A percentile compares a stretch with the other conserved stretches of the same genome.
Conservation (phyloP, 2,888 invertebrate species). For the Eupeodes luniger region DNA sequence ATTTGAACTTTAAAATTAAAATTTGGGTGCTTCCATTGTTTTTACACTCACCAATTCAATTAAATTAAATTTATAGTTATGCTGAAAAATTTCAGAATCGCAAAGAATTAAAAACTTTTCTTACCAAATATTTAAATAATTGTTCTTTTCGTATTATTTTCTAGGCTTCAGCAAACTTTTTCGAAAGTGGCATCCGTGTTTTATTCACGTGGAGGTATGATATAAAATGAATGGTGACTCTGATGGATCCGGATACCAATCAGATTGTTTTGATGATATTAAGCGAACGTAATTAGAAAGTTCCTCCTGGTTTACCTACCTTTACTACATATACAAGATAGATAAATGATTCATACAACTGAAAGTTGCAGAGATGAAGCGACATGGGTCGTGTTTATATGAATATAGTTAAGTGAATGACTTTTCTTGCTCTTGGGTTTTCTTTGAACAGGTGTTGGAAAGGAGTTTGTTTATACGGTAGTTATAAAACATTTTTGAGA, state of each 20-base stretch:
- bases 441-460: not conserved
- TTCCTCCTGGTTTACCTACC: slow-evolving; percentile 15
- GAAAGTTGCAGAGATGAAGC: slow-evolving; percentile 11
- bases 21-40: too few species aligned
- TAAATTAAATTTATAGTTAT: too few species aligned
- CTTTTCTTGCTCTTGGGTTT: not conserved
- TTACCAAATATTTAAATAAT: too few species aligned
- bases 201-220: not conserved
- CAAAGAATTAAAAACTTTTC: too few species aligned
- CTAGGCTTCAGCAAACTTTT: too few species aligned
- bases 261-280: slow-evolving; percentile 57
- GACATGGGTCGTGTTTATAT: not conserved
- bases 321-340: not conserved
- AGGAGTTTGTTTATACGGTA: not conserved
- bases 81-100: too few species aligned
- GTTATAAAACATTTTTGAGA: slow-evolving; percentile 10
- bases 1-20: too few species aligned
- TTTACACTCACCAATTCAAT: too few species aligned
- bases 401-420: not conserved
- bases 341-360: slow-evolving; percentile 34
- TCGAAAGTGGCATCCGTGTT: not conserved
- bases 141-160: too few species aligned
- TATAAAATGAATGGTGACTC: not conserved
- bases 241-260: slow-evolving; percentile 36
- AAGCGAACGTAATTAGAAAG: slow-evolving; percentile 62